phyloP scores from a whole-genome alignment of 2,797 vertebrate genomes.

The Cirrhinus mrigala region DNA sequence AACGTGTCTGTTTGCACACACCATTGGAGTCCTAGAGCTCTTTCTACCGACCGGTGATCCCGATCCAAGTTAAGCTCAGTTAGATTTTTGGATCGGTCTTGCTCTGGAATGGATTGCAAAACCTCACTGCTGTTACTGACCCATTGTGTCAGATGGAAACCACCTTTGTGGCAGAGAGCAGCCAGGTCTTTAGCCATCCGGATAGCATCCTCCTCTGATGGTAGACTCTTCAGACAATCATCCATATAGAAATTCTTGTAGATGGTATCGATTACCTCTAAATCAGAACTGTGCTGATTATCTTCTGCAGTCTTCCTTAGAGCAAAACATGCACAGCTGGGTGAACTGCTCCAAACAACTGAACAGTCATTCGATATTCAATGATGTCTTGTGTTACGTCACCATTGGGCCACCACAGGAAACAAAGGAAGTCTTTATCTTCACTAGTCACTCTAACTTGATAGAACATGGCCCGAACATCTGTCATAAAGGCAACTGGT shows the following conservation, averaged over 20 bases:
- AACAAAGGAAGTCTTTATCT: slow-evolving; percentile 15
- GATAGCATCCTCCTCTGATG: neutral
- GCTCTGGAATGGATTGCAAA: slow-evolving; percentile 13
- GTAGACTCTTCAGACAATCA: slow-evolving; percentile 19
- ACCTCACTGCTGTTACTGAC: neutral
- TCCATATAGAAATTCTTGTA: slow-evolving; percentile 35
- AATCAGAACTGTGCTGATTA: neutral
- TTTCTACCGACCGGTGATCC: slow-evolving; percentile 11
- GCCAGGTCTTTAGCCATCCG: neutral
- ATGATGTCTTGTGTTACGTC: neutral
- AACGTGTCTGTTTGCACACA: slow-evolving; percentile 29
- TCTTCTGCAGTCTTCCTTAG: slow-evolving; percentile 15
- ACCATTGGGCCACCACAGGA: slow-evolving; percentile 16
- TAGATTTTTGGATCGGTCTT: slow-evolving; percentile 16
- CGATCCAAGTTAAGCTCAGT: slow-evolving; percentile 14
- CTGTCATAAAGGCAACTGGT: slow-evolving; percentile 26
- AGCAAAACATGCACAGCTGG: slow-evolving; percentile 24
- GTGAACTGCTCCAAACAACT: slow-evolving; percentile 39
- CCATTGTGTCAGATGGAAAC: slow-evolving; percentile 38
- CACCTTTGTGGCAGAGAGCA: slow-evolving; percentile 1
- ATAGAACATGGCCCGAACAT: slow-evolving; percentile 30
- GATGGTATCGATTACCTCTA: neutral
- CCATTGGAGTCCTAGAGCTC: slow-evolving; percentile 28
- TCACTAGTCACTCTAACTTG: slow-evolving; percentile 21
- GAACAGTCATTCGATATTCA: slow-evolving; percentile 29